These are phyloP conservation scores for Sebastes vulpes DNA, from an alignment of 2,797 vertebrate species.

Conservation along the genomic window DNA sequence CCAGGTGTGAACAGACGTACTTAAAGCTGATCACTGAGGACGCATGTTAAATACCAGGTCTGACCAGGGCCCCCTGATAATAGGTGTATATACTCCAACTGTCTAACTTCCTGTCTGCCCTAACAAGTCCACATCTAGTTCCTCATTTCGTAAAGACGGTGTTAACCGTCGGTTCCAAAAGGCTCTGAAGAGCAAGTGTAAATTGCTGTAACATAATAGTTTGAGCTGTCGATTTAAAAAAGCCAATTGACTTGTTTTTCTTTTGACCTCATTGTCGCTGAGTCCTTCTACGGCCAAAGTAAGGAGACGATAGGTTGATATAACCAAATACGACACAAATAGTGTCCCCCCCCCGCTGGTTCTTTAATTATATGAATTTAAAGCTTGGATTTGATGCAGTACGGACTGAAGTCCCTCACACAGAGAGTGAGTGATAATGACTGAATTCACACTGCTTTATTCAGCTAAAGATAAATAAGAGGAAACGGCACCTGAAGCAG, in stretches of 20 bases:
- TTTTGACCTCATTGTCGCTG: conserved; percentile 35
- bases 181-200: conserved; percentile 58
- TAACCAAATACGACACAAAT: conserved; percentile 39
- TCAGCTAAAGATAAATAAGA: conserved; percentile 24
- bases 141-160: conserved; percentile 51
- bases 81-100: conserved; percentile 48
- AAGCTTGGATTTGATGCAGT: conserved; percentile 3
- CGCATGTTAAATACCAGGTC: too few relatives aligned
- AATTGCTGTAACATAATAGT: conserved; percentile 72
- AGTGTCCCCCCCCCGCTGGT: background rate
- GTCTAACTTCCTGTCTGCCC: conserved; percentile 35
- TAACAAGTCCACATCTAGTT: conserved; percentile 5
- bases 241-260: conserved; percentile 9
- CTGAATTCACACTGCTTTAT: conserved; percentile 17
- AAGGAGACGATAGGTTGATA: conserved; percentile 31
- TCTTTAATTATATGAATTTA: conserved; percentile 14
- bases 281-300: conserved; percentile 42
- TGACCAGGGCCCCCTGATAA: background rate
- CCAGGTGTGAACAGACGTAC: too few relatives aligned
- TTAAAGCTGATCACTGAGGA: too few relatives aligned
- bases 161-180: conserved; percentile 42
- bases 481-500: conserved; percentile 25
- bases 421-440: background rate
- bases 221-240: conserved; percentile 43
- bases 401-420: conserved; percentile 9